These are phyloP conservation scores for Apamea sordens DNA, from an alignment of 2,888 invertebrate species.

Conservation along the genomic window DNA sequence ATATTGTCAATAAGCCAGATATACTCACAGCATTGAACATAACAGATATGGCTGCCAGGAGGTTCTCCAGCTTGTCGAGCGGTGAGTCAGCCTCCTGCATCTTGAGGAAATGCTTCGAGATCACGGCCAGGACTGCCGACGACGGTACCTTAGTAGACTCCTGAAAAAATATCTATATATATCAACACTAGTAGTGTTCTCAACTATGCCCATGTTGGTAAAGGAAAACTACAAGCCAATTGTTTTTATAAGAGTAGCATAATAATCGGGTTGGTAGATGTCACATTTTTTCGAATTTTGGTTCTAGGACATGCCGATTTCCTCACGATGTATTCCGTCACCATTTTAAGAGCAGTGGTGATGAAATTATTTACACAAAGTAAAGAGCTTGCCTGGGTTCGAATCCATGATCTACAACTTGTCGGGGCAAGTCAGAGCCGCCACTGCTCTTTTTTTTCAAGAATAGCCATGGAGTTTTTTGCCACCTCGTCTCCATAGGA, in stretches of 20 bases:
- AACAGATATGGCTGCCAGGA: conserved; percentile 96
- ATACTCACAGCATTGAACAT: conserved; percentile 94
- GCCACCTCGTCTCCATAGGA: background rate
- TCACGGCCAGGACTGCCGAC: conserved; percentile 93
- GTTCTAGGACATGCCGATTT: no score
- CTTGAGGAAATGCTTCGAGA: conserved; percentile 94
- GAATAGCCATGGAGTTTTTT: background rate
- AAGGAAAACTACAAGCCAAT: conserved; percentile 1
- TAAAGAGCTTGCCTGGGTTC: no score
- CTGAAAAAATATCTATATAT: conserved; percentile 73
- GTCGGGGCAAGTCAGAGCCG: no score
- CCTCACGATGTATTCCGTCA: no score
- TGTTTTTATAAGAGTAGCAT: background rate
- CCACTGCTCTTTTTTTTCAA: no score
- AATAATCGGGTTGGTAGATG: no score
- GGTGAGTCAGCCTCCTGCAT: conserved; percentile 98
- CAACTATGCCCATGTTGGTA: conserved; percentile 24
- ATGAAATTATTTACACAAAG: no score
- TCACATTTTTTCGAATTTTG: no score
- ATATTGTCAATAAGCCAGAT: background rate
- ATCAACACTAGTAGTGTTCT: conserved; percentile 53
- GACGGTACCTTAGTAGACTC: conserved; percentile 94
- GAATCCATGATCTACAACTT: no score
- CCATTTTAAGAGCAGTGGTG: no score
- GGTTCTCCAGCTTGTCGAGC: conserved; percentile 97